Conservation (phyloP, 2,888 invertebrate genomes). For the Heliconius aoede region DNA sequence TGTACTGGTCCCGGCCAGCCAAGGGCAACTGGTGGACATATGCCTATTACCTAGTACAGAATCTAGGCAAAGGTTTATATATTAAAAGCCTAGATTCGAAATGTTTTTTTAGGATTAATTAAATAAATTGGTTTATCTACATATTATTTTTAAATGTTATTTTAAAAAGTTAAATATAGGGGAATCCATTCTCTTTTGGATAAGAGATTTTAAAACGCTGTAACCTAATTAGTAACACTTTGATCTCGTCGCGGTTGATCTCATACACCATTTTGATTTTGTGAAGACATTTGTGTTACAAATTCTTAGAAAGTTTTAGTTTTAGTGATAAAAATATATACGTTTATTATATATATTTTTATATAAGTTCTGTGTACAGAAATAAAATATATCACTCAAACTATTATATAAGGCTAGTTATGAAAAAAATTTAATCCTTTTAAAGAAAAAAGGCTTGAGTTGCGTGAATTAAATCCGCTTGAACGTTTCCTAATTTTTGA, state of each 20-base stretch:
- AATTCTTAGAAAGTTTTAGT: conserved; percentile 1
- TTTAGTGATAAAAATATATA: background rate
- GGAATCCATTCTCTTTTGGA: background rate
- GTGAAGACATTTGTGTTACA: no score
- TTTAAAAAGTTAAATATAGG: background rate
- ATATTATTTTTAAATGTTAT: background rate
- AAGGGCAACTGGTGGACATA: conserved; percentile 51
- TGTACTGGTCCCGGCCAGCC: conserved; percentile 45
- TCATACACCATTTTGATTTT: background rate
- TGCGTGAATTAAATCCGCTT: no score
- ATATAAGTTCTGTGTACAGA: no score
- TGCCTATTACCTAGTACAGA: conserved; percentile 38
- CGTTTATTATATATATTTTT: no score
- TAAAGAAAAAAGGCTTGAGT: no score
- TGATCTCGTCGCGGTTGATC: conserved; percentile 4
- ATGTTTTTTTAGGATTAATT: conserved; percentile 16
- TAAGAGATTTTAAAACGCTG: background rate
- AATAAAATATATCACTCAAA: no score
- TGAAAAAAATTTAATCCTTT: no score
- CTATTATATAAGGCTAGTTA: no score
- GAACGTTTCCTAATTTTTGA: no score
- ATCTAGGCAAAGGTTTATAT: conserved; percentile 43
- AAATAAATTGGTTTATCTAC: background rate
- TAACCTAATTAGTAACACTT: background rate
- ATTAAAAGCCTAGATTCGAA: conserved; percentile 35